Conservation (phyloP, 2,888 invertebrate genomes). For the Yponomeuta sedellus region DNA sequence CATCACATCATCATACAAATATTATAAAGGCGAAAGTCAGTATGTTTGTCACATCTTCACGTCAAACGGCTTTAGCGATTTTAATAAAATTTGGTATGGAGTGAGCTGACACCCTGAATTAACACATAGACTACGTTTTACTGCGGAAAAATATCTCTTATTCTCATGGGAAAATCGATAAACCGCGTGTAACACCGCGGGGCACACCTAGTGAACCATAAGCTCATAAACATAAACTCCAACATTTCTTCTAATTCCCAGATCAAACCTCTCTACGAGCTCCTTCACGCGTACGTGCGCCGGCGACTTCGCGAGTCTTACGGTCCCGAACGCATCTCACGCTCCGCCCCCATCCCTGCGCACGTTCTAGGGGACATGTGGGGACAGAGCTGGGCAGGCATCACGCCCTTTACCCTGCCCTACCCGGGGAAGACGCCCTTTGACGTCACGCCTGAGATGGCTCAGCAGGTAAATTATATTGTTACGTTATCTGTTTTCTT, state of each 20-base stretch:
- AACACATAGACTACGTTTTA: no score
- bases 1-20: no score
- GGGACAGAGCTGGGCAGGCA: slow-evolving; percentile 91
- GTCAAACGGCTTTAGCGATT: no score
- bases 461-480: slow-evolving; percentile 76
- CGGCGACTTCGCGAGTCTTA: slow-evolving; percentile 88
- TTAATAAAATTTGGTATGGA: no score
- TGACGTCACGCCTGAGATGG: slow-evolving; percentile 90
- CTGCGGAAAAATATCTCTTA: no score
- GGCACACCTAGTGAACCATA: no score
- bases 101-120: no score
- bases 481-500: neutral
- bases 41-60: no score
- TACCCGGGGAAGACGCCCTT: slow-evolving; percentile 89
- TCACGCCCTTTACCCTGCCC: slow-evolving; percentile 87
- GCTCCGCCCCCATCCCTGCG: slow-evolving; percentile 88
- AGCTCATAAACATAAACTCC: no score
- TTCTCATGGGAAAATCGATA: no score
- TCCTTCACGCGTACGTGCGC: slow-evolving; percentile 92
- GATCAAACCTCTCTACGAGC: slow-evolving; percentile 90
- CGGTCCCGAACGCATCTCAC: slow-evolving; percentile 87
- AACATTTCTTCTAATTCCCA: slow-evolving; percentile 27
- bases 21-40: no score
- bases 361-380: slow-evolving; percentile 94
- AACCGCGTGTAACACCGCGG: no score